These are phyloP conservation scores for Chirona hameri DNA, from an alignment of 2,888 invertebrate species.

Conservation along the genomic window DNA sequence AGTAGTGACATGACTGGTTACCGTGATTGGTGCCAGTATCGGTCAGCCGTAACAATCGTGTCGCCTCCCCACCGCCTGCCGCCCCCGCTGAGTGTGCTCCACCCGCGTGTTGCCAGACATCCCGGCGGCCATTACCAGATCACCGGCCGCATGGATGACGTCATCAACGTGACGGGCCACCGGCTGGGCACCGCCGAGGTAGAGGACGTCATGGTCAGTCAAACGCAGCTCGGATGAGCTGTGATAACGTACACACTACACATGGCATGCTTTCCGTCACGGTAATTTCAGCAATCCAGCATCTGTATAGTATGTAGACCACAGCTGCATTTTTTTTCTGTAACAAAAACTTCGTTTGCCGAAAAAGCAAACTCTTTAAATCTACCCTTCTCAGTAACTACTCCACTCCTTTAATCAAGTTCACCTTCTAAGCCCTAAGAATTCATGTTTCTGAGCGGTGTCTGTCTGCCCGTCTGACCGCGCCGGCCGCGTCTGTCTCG, in stretches of 20 bases:
- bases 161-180: conserved; percentile 54
- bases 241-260: not conserved
- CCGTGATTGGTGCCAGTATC: too few relatives aligned
- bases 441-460: too few relatives aligned
- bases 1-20: too few relatives aligned
- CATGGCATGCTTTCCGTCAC: too few relatives aligned
- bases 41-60: not conserved
- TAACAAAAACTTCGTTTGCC: too few relatives aligned
- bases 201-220: conserved; percentile 51
- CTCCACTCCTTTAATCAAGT: too few relatives aligned
- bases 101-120: conserved; percentile 41
- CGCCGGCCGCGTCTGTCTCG: not conserved
- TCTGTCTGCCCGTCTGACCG: not conserved
- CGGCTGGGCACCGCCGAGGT: conserved; percentile 54
- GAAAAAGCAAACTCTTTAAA: too few relatives aligned
- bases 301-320: too few relatives aligned
- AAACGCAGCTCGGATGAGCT: not conserved
- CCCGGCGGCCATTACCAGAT: conserved; percentile 50
- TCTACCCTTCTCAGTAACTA: too few relatives aligned
- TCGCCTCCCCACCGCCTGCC: not conserved
- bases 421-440: too few relatives aligned
- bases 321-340: too few relatives aligned
- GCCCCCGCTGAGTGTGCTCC: not conserved
- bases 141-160: conserved; percentile 53
- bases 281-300: too few relatives aligned